Conservation (phyloP, 1,140 invertebrate species). For the Wasmannia auropunctata region DNA sequence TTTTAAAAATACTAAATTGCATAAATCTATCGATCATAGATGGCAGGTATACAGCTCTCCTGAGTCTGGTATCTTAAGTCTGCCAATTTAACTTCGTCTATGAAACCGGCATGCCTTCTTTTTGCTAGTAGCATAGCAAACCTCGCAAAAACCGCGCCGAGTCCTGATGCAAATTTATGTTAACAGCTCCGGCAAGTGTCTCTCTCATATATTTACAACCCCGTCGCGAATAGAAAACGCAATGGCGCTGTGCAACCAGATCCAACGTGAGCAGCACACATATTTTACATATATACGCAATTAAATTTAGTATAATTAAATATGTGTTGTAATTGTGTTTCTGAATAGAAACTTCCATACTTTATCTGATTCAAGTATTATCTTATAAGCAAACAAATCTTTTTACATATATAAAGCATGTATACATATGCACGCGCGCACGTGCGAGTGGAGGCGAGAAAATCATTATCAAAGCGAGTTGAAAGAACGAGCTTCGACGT, state of each 20-base stretch:
- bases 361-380: neutral
- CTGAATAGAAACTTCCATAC: neutral
- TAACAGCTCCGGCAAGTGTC: constrained; percentile 74
- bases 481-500: constrained; percentile 68
- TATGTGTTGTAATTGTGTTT: neutral
- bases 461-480: constrained; percentile 71
- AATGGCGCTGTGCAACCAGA: neutral
- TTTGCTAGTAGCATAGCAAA: constrained; percentile 44
- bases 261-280: neutral
- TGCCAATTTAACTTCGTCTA: constrained; percentile 60
- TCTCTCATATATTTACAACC: constrained; percentile 69
- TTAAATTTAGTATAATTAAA: constrained; percentile 18
- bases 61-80: constrained; percentile 32
- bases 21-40: constrained; percentile 43
- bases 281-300: neutral
- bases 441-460: constrained; percentile 45
- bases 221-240: constrained; percentile 57
- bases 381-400: neutral
- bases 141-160: constrained; percentile 60
- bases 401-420: neutral
- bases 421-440: neutral
- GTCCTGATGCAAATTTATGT: constrained; percentile 79
- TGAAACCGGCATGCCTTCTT: constrained; percentile 52
- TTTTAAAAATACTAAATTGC: neutral
- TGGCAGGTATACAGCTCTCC: constrained; percentile 16